phyloP scores from a whole-genome alignment of 2,797 vertebrate genomes.

The Thripadectes ignobilis region DNA sequence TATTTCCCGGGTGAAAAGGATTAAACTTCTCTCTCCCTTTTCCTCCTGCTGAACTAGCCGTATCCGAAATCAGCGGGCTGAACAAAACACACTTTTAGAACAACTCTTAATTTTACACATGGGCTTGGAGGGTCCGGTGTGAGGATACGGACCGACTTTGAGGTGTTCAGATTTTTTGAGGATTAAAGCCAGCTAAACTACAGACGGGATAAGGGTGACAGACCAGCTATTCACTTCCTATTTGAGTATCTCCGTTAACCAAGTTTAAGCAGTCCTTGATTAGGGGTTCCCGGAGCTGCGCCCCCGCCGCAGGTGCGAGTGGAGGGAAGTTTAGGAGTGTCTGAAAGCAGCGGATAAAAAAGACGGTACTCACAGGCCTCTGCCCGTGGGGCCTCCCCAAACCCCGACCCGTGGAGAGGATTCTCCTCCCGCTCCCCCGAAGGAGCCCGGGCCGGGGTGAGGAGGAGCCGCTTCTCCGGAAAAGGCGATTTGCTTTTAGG shows the following conservation, averaged over 20 bases:
- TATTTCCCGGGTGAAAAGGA: not conserved
- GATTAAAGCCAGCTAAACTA: not conserved
- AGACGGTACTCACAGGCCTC: not conserved
- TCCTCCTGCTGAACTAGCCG: rapidly evolving
- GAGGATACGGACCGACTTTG: not conserved
- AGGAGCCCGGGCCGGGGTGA: not conserved
- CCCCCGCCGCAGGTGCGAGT: not conserved
- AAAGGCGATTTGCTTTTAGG: not conserved
- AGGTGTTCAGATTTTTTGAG: not conserved
- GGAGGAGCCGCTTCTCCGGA: not conserved
- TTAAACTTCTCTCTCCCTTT: not conserved
- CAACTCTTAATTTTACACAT: rapidly evolving
- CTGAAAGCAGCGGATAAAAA: not conserved
- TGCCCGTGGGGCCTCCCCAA: not conserved
- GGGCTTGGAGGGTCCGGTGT: not conserved
- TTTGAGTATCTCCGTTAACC: rapidly evolving
- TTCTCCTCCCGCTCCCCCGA: not conserved
- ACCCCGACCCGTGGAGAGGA: not conserved
- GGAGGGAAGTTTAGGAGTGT: not conserved
- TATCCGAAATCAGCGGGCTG: not conserved
- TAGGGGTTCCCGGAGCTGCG: not conserved
- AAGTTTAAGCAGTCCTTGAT: too few species aligned
- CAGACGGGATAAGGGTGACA: not conserved
- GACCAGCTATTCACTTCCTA: rapidly evolving
- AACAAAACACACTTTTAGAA: not conserved